These are phyloP conservation scores for Calephelis perditalis DNA, from an alignment of 2,888 invertebrate species.

Conservation along the genomic window DNA sequence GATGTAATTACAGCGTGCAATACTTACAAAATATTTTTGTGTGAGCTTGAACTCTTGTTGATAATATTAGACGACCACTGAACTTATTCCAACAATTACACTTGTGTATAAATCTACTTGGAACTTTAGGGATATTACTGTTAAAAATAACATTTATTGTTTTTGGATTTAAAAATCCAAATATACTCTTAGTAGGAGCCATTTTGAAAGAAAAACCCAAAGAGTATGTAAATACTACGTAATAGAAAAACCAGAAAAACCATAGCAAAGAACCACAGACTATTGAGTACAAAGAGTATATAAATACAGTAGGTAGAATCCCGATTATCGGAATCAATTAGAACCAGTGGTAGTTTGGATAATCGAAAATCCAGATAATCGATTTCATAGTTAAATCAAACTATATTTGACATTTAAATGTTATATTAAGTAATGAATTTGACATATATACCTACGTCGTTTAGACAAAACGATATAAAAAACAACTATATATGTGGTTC, in stretches of 20 bases:
- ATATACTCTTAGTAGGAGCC: slow-evolving; percentile 80
- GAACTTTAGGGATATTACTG: slow-evolving; percentile 65
- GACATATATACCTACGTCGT: no score
- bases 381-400: no score
- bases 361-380: no score
- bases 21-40: slow-evolving; percentile 69
- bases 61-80: slow-evolving; percentile 49
- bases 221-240: no score
- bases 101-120: slow-evolving; percentile 70
- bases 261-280: not conserved
- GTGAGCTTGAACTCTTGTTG: slow-evolving; percentile 48
- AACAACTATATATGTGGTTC: no score
- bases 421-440: no score
- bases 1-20: slow-evolving; percentile 73
- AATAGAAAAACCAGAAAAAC: slow-evolving; percentile 21
- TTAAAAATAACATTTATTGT: slow-evolving; percentile 72
- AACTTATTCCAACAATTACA: slow-evolving; percentile 67
- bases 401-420: no score
- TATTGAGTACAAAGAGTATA: no score
- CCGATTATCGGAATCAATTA: no score
- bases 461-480: no score
- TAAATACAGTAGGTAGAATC: no score
- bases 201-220: slow-evolving; percentile 51
- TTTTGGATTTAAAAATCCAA: slow-evolving; percentile 78
- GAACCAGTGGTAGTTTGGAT: no score